Conservation (phyloP, 2,113 vertebrate genomes). For the Ahaetulla prasina region DNA sequence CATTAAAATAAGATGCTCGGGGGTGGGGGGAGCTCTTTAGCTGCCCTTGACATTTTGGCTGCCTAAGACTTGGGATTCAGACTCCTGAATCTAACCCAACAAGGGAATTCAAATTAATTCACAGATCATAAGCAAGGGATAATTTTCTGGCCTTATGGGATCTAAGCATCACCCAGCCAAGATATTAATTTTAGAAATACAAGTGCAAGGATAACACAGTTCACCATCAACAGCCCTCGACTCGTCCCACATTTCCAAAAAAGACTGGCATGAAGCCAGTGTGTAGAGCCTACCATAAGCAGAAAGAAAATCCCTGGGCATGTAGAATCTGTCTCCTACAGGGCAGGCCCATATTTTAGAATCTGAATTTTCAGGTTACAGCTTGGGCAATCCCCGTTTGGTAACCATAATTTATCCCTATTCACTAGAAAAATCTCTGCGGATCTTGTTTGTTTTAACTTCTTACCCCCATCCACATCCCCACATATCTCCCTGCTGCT, state of each 20-base stretch:
- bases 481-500: not conserved
- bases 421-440: constrained; percentile 1
- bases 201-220: constrained; percentile 24
- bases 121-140: constrained; percentile 46
- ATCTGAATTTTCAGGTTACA: constrained; percentile 29
- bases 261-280: not conserved
- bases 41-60: not conserved
- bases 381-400: not conserved
- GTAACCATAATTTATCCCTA: not conserved
- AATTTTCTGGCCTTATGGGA: constrained; percentile 44
- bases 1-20: not conserved
- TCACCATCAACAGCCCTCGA: constrained; percentile 24
- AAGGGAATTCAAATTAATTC: constrained; percentile 48
- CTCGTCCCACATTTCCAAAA: not conserved
- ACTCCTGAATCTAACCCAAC: constrained; percentile 40
- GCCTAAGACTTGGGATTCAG: constrained; percentile 28
- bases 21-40: no score
- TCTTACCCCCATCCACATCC: constrained; percentile 2
- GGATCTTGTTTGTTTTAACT: not conserved
- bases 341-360: constrained; percentile 30
- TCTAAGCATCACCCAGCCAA: not conserved
- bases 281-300: constrained; percentile 41
- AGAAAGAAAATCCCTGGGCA: constrained; percentile 43
- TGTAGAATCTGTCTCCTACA: constrained; percentile 42
- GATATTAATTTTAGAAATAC: constrained; percentile 34